A percentile compares a stretch with the other conserved stretches of the same genome.
Evolutionary conservation across 37 sponge, comb jelly and placozoan species (phyloP).

Genomic region (Chondrilla cf. caribensis): DNA sequence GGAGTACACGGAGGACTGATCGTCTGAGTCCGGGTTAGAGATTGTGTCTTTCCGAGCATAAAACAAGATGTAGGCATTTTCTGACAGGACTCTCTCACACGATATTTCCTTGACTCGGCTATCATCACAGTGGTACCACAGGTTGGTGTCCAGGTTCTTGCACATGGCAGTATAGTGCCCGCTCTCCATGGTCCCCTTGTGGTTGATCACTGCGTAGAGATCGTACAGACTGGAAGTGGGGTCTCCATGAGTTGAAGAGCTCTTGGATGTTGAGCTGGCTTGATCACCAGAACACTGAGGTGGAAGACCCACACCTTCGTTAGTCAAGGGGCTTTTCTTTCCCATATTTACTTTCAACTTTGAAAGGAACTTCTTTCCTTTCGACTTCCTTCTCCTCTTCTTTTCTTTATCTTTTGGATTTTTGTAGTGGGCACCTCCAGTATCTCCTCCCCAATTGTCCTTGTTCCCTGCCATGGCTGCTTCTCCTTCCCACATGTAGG

Average conservation of each 20-base stretch:
- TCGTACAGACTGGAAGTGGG: slow-evolving; percentile 50
- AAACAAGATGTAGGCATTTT: slow-evolving; percentile 85
- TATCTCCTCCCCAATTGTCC: not conserved
- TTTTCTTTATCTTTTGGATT: slow-evolving; percentile 14
- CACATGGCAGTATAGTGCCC: slow-evolving; percentile 94
- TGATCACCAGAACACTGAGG: not conserved
- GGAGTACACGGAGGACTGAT: not conserved
- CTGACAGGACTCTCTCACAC: slow-evolving; percentile 48
- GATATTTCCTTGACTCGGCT: slow-evolving; percentile 46
- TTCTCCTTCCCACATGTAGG: slow-evolving; percentile 47
- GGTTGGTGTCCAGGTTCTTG: slow-evolving; percentile 43
- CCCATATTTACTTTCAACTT: not conserved
- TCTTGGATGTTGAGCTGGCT: not conserved
- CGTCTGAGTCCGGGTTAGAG: not conserved
- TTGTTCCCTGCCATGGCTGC: not conserved
- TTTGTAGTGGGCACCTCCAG: not conserved
- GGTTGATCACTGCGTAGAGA: slow-evolving; percentile 89
- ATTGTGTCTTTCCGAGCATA: slow-evolving; percentile 53
- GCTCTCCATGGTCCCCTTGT: slow-evolving; percentile 68
- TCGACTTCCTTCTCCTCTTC: not conserved
- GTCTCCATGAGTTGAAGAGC: not conserved
- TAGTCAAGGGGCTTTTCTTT: not conserved
- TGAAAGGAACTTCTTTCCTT: not conserved
- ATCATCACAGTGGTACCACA: slow-evolving; percentile 86
- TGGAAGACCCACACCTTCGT: too few relatives aligned